Evolutionary conservation across 2,113 vertebrate species (phyloP), one percentile per base, ranked within the genome.

Genomic region (Pluvialis apricaria): DNA sequence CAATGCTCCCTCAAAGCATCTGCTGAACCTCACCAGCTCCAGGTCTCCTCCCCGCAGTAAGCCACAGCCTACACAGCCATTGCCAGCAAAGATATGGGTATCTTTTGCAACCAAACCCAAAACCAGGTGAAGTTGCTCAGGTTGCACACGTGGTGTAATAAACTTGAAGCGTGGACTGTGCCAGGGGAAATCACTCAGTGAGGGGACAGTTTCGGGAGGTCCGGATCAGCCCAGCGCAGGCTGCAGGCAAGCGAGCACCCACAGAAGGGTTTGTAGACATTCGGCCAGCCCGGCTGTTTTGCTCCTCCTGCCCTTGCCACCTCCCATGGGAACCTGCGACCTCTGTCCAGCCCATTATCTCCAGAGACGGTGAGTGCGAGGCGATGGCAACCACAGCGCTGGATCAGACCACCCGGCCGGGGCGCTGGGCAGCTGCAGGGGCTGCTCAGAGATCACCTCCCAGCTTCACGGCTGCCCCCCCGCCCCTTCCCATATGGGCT

Each of bases 191-290:
- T 19, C 44, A 20, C 38, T 10, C 71, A 40, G 32, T 17, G 9
- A 2, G 1, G 21, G 32, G 32, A 70, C 31, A 10, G 9, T 34
- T 85, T 62, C 4, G 9, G 14, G 62, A 79, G 40, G 55, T 26
- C 0, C 0, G 5, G 17, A 61, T 82, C 40, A 70, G 45, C 22
- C 32, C 5, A 0, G 34, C 1, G 1, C 0, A 1, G 38, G 36
- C 5, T 7, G 40, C 10, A 3, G 52, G 51, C 1, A 5, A 82
- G 70, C 22, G 6, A 61, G 32, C 34, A 38, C 36, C 49, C 3
- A 0, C 0, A 0, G 20, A 70, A 45, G 19, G 11, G 5, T 26
- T 80, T 45, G 49, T 31, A 80, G 61, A 42, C 44, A 61, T 65
- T 81, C 2, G 7, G 6, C 40, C 34, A 80, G 15, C 51, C 58